These are phyloP conservation scores for Himalopsyche japonica DNA, from an alignment of 2,888 invertebrate genomes.

Conservation along the genomic window DNA sequence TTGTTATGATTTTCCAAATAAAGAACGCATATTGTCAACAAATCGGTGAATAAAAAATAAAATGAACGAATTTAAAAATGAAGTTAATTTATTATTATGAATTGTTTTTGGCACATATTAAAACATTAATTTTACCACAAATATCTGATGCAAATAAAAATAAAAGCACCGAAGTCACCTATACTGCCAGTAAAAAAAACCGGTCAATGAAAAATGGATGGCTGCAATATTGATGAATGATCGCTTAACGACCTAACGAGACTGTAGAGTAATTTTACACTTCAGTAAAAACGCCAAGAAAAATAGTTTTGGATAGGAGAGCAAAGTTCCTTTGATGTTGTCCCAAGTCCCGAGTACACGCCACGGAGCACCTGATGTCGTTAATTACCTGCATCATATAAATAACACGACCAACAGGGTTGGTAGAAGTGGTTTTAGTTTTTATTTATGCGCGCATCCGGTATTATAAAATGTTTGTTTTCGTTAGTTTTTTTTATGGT, in stretches of 20 bases:
- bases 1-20: too few relatives aligned
- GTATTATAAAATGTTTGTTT: too few relatives aligned
- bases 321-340: conserved; percentile 23
- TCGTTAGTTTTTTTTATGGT: too few relatives aligned
- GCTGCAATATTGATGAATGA: neutral
- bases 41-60: too few relatives aligned
- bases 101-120: too few relatives aligned
- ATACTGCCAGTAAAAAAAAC: neutral
- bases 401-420: neutral
- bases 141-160: too few relatives aligned
- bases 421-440: neutral
- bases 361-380: conserved; percentile 23
- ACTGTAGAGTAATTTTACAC: neutral
- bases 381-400: conserved; percentile 30
- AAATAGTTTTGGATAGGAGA: conserved; percentile 8
- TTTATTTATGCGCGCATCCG: too few relatives aligned
- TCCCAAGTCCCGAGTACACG: conserved; percentile 3
- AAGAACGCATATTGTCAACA: too few relatives aligned
- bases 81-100: too few relatives aligned
- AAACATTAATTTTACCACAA: too few relatives aligned
- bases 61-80: too few relatives aligned
- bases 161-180: neutral
- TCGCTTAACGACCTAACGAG: neutral
- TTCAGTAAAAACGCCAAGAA: conserved; percentile 20
- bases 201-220: neutral